Evolutionary conservation across 1,140 invertebrate genomes (phyloP).

Genomic region (Venturia canescens): DNA sequence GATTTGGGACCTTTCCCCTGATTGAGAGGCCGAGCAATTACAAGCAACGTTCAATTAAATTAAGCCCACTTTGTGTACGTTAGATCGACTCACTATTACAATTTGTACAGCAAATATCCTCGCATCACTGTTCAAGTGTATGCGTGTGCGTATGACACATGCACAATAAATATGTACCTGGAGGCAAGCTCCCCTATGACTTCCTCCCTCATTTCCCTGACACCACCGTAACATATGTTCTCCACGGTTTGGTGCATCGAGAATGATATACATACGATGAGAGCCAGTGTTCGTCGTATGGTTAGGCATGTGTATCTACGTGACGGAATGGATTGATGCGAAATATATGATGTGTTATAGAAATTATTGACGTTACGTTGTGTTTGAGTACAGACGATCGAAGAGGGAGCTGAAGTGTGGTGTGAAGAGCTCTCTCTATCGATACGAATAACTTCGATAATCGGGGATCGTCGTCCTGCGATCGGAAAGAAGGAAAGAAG

Average conservation of each 20-base stretch:
- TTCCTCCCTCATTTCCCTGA: not conserved
- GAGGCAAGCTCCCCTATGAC: constrained; percentile 15
- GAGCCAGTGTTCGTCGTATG: not conserved
- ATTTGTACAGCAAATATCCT: not conserved
- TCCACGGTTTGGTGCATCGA: not conserved
- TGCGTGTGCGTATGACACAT: not conserved
- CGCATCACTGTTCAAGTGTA: not conserved
- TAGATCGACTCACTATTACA: not conserved
- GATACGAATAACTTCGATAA: not conserved
- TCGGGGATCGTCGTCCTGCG: not conserved
- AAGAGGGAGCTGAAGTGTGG: not conserved
- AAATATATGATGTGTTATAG: constrained; percentile 10
- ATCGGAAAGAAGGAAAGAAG: not conserved
- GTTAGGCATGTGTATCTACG: not conserved
- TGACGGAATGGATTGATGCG: constrained; percentile 4
- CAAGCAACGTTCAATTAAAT: too few relatives aligned
- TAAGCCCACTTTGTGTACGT: not conserved
- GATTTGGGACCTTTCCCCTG: too few relatives aligned
- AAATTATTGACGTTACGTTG: not conserved
- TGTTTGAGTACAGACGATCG: not conserved
- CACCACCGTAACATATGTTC: not conserved
- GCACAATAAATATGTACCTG: constrained; percentile 14
- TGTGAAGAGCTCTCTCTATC: not conserved
- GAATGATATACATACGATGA: not conserved
- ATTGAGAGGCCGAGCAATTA: too few relatives aligned